phyloP scores from a whole-genome alignment of 2,888 invertebrate species.

The Lycophotia porphyrea region DNA sequence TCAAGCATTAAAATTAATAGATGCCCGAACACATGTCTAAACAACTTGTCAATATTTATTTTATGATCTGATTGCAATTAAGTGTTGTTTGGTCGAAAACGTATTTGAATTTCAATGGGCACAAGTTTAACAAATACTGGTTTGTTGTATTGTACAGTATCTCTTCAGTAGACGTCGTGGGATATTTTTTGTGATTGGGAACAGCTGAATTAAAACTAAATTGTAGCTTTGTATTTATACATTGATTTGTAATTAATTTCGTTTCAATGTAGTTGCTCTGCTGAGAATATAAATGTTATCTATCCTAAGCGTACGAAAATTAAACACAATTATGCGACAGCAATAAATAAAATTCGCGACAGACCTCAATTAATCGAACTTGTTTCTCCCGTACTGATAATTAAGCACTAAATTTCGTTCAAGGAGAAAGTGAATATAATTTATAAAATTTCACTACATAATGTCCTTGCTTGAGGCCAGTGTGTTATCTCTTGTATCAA shows the following conservation, averaged over 20 bases:
- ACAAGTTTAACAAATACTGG: neutral
- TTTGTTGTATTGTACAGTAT: neutral
- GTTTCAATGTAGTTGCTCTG: neutral
- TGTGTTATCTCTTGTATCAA: slow-evolving; percentile 26
- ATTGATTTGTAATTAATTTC: slow-evolving; percentile 9
- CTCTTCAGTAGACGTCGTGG: neutral
- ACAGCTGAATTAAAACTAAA: neutral
- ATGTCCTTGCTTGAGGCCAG: slow-evolving; percentile 68
- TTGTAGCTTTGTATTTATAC: neutral
- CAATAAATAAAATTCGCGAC: slow-evolving; percentile 21
- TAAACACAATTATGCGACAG: slow-evolving; percentile 14
- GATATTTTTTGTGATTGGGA: neutral
- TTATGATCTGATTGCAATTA: slow-evolving; percentile 25
- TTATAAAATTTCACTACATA: slow-evolving; percentile 56
- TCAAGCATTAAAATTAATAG: slow-evolving; percentile 62
- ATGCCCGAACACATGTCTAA: slow-evolving; percentile 64
- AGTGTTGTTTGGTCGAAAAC: neutral
- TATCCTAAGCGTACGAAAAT: slow-evolving; percentile 1
- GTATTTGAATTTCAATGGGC: neutral
- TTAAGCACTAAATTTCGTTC: slow-evolving; percentile 52
- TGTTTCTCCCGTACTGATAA: slow-evolving; percentile 16
- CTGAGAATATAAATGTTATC: slow-evolving; percentile 17
- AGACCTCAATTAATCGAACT: slow-evolving; percentile 42
- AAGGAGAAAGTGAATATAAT: slow-evolving; percentile 53
- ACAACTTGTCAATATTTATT: slow-evolving; percentile 55